These are phyloP conservation scores for Pararge aegeria DNA, from an alignment of 1,140 invertebrate genomes.

Conservation along the genomic window DNA sequence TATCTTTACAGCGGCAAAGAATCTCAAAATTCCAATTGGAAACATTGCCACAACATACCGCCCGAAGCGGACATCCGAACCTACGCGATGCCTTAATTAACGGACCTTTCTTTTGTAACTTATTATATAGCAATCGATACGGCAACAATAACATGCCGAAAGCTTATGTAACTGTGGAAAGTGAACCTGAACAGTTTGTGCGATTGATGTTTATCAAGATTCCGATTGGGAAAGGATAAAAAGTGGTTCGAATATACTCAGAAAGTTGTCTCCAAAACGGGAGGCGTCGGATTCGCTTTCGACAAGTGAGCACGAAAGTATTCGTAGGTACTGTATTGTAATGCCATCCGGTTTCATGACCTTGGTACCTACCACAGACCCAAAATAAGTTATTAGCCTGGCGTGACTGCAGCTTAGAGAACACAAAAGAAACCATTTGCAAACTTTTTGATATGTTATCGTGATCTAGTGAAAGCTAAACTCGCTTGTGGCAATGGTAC, in stretches of 20 bases:
- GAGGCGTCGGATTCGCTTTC: slow-evolving; percentile 62
- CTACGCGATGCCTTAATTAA: slow-evolving; percentile 62
- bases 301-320: slow-evolving; percentile 55
- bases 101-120: slow-evolving; percentile 51
- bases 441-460: slow-evolving; percentile 53
- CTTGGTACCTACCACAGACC: slow-evolving; percentile 40
- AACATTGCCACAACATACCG: slow-evolving; percentile 24
- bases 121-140: slow-evolving; percentile 46
- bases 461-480: slow-evolving; percentile 62
- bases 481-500: slow-evolving; percentile 23
- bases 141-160: slow-evolving; percentile 49
- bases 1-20: slow-evolving; percentile 15
- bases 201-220: slow-evolving; percentile 62
- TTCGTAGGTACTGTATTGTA: slow-evolving; percentile 44
- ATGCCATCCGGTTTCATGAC: slow-evolving; percentile 52
- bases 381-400: slow-evolving; percentile 12
- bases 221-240: slow-evolving; percentile 65
- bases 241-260: slow-evolving; percentile 60
- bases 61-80: slow-evolving; percentile 17
- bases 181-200: slow-evolving; percentile 50
- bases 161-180: slow-evolving; percentile 63
- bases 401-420: slow-evolving; percentile 54
- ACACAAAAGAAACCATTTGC: slow-evolving; percentile 56
- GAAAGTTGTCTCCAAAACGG: slow-evolving; percentile 65
- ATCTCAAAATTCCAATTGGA: slow-evolving; percentile 23